These are phyloP conservation scores for Pandemis corylana DNA, from an alignment of 2,888 invertebrate genomes.

Conservation along the genomic window DNA sequence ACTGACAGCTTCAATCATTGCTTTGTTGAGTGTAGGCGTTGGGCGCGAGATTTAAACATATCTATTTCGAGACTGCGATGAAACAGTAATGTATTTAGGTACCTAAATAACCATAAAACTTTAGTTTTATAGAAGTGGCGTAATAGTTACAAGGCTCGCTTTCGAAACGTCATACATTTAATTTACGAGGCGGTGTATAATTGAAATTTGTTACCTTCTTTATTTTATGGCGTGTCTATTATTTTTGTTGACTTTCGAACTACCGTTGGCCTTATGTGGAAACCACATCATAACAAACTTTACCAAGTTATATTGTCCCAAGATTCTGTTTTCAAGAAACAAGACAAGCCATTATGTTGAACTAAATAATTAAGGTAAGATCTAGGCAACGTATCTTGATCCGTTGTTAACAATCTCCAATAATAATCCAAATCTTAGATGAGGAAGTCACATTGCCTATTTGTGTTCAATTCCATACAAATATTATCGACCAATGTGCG, in stretches of 20 bases:
- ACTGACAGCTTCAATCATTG: conserved; percentile 66
- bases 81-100: conserved; percentile 34
- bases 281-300: too few relatives aligned
- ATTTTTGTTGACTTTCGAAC: conserved; percentile 1
- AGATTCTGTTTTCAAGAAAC: too few relatives aligned
- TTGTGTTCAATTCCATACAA: conserved; percentile 17
- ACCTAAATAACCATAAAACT: conserved; percentile 24
- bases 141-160: conserved; percentile 18
- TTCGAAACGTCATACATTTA: conserved; percentile 1
- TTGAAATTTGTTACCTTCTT: conserved; percentile 15
- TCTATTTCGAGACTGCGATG: conserved; percentile 36
- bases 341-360: too few relatives aligned
- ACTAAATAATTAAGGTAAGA: too few relatives aligned
- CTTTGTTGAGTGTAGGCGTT: conserved; percentile 50
- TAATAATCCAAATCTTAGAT: neutral
- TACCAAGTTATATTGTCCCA: too few relatives aligned
- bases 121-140: conserved; percentile 28
- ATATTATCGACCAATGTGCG: conserved; percentile 55
- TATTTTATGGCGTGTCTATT: conserved; percentile 25
- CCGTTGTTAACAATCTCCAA: neutral
- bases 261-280: too few relatives aligned
- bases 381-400: too few relatives aligned
- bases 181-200: conserved; percentile 15
- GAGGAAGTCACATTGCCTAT: conserved; percentile 9
- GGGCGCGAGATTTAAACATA: conserved; percentile 52